Base-by-base conservation (phyloP, 2,113 vertebrate genomes). In the Mixornis gularis region DNA sequence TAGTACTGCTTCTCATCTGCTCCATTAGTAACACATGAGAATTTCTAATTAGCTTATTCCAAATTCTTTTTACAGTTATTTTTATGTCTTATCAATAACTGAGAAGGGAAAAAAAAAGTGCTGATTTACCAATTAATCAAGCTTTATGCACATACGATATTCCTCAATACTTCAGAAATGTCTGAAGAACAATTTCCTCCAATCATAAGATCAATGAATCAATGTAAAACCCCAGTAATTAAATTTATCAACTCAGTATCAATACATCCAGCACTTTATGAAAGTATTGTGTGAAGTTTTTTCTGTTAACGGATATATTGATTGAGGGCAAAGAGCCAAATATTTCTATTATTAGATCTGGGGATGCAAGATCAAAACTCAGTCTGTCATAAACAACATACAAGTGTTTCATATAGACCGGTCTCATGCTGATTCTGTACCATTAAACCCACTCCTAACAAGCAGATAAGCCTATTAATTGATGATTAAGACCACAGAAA, bases 381-480 rank as follows among this genome's bases (percentile, higher is more conserved):
- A 88, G 76, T 82, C 95, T 97, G 92, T 89, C 89, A 79, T 76
- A 96, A 96, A 94, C 93, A 96, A 94, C 81, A 93, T 55, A 65
- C 52, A 80, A 96, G 82, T 96, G 83, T 95, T 96, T 96, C 91
- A 93, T 92, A 95, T 52, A 88, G 80, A 95, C 60, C 94, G 94
- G 95, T 97, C 94, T 97, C 95, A 93, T 96, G 90, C 94, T 97
- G 97, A 97, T 97, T 97, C 95, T 76, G 51, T 93, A 93, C 77
- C 79, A 97, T 94, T 97, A 97, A 97, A 97, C 91, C 63, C 81
- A 94, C 62, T 93, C 74, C 85, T 90, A 91, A 95, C 59, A 94
- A 92, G 88, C 88, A 96, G 95, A 97, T 97, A 96, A 97, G 95
- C 93, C 93, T 97, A 98, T 97, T 97, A 98, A 97, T 98, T 97